Conservation (phyloP, 2,797 vertebrate genomes). For the Sebastes ruberrimus region DNA sequence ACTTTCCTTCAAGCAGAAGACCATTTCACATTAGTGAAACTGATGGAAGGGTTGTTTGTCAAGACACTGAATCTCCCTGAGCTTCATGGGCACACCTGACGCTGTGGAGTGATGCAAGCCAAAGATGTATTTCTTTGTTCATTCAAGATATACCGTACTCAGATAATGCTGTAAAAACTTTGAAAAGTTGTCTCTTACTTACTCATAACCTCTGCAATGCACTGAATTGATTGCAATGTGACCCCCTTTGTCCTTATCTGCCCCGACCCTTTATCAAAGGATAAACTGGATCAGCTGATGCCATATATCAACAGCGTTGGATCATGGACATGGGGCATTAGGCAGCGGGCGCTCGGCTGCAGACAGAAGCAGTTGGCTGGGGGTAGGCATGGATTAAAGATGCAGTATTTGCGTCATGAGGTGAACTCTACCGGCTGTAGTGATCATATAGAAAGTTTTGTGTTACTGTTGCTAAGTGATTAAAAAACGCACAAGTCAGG, state of each 20-base stretch:
- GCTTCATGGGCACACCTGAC: background rate
- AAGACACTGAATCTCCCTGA: background rate
- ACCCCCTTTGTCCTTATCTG: slow-evolving; percentile 44
- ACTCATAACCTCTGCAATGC: background rate
- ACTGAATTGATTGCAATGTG: slow-evolving; percentile 3
- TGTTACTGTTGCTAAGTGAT: slow-evolving; percentile 30
- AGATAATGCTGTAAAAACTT: background rate
- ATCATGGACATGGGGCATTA: slow-evolving; percentile 23
- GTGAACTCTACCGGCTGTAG: slow-evolving; percentile 24
- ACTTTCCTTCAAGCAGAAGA: background rate
- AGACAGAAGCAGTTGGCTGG: slow-evolving; percentile 38
- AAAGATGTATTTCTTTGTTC: background rate
- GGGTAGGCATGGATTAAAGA: slow-evolving; percentile 48
- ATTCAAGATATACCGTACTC: background rate
- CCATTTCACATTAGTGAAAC: background rate
- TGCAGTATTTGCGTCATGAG: slow-evolving; percentile 51
- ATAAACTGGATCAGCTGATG: slow-evolving; percentile 59
- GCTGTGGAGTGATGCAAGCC: background rate
- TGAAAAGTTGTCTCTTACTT: background rate
- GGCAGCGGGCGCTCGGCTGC: slow-evolving; percentile 21
- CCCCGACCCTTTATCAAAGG: slow-evolving; percentile 37
- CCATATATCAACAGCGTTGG: slow-evolving; percentile 39
- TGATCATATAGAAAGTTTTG: slow-evolving; percentile 44
- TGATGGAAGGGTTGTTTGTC: background rate
- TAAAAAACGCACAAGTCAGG: background rate